Base-by-base conservation (phyloP, 1,140 invertebrate species). In the Euwallacea fornicatus region DNA sequence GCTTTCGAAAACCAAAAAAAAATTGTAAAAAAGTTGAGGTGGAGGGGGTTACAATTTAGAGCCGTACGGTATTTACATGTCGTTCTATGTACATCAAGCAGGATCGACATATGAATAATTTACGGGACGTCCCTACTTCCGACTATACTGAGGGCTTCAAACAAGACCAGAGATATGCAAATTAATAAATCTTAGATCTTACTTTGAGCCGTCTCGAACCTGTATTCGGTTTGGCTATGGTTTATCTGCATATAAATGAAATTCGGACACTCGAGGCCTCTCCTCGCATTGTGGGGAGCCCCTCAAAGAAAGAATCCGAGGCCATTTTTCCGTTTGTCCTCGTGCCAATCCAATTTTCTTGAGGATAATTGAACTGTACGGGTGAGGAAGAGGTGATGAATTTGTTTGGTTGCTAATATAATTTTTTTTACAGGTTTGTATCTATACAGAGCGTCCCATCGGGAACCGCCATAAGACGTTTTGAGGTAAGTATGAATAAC, bases 171-270 rank as follows among this genome's bases (percentile, higher is more conserved):
- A 72, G 75, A 77, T 78, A 78, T 78, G 77, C 77, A 77, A 78
- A 78, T 78, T 77, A 78, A 78, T 78, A 78, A 78, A 78, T 78
- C 77, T 78, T 78, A 74, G 74, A 71, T 76, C 75, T 78, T 75
- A 78, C 77, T 78, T 78, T 76, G 76, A 77, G 74, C 66, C 70
- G 71, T 74, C 72, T 73, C 69, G 75, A 74, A 72, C 74, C 75
- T 61, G 74, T 67, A 76, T 73, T 61, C 68, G 69, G 60, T 60
- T 63, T 69, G 71, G 16, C 66, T 6, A 59, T 15, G 55, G 15
- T 68, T 59, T 59, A 77, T 78, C 77, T 78, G 75, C 77, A 78
- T 78, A 78, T 78, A 78, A 75, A 78, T 78, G 59, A 74, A 68
- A 66, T 71, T 61, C 58, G 73, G 73, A 73, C 74, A 75, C 74